phyloP scores from a whole-genome alignment of 1,140 invertebrate species.

The Wiebesia pumilae region DNA sequence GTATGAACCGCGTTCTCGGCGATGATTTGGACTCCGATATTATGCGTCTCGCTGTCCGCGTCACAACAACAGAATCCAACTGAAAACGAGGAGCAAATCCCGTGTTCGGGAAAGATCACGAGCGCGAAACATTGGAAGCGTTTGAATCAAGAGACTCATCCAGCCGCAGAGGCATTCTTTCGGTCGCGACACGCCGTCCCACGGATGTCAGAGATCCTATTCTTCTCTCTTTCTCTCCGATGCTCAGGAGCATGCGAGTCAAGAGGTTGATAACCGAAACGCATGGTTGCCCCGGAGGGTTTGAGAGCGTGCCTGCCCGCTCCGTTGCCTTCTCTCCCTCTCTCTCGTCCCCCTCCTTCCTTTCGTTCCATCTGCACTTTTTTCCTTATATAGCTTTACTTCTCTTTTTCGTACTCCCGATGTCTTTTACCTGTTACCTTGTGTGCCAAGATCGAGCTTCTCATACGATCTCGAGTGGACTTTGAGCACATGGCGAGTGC shows the following conservation, averaged over 20 bases:
- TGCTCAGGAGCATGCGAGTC: not conserved
- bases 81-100: not conserved
- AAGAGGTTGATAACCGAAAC: slow-evolving; percentile 74
- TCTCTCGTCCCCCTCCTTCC: not conserved
- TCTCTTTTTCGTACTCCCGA: not conserved
- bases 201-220: slow-evolving; percentile 33
- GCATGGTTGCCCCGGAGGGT: slow-evolving; percentile 67
- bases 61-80: too few relatives aligned
- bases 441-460: not conserved
- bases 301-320: slow-evolving; percentile 58
- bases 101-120: not conserved
- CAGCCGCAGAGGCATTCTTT: slow-evolving; percentile 61
- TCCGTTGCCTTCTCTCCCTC: slow-evolving; percentile 36
- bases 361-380: not conserved
- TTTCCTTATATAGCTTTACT: not conserved
- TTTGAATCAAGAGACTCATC: slow-evolving; percentile 17
- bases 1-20: too few relatives aligned
- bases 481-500: not conserved
- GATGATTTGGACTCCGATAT: too few relatives aligned
- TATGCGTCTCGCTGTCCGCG: too few relatives aligned
- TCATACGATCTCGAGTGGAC: not conserved
- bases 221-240: slow-evolving; percentile 54
- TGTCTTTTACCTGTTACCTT: slow-evolving; percentile 14
- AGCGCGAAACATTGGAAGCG: not conserved
- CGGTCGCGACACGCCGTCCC: slow-evolving; percentile 59